Evolutionary conservation across 2,113 vertebrate species (phyloP).

Genomic region (Dicrurus megarhynchus): DNA sequence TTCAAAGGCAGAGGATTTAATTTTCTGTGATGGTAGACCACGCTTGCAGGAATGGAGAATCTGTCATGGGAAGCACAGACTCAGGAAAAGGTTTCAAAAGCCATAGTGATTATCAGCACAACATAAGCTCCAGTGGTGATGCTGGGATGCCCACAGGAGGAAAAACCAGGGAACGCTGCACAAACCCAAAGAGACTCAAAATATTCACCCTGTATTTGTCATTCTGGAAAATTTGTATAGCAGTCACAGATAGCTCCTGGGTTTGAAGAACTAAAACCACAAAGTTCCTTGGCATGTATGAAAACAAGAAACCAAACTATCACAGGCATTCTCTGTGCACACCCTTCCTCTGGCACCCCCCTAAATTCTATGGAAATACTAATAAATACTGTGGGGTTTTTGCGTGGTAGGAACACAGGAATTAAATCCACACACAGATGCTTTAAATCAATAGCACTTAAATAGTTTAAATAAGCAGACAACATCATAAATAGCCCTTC

Average conservation of each 20-base stretch:
- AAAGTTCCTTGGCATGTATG: neutral
- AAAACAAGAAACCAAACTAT: neutral
- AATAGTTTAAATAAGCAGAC: neutral
- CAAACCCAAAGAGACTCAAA: neutral
- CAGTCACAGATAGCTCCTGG: neutral
- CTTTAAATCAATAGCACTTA: neutral
- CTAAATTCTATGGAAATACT: neutral
- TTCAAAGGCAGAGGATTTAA: neutral
- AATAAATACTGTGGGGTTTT: neutral
- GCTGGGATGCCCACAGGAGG: neutral
- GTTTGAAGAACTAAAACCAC: neutral
- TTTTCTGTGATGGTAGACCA: neutral
- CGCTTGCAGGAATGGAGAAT: neutral
- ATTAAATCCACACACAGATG: neutral
- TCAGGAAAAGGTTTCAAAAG: neutral
- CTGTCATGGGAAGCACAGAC: neutral
- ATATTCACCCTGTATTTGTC: neutral
- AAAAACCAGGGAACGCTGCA: neutral
- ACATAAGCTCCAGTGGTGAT: neutral
- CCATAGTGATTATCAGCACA: neutral
- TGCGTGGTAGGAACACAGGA: neutral
- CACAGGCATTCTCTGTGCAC: neutral
- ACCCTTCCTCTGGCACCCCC: neutral
- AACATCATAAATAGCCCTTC: neutral
- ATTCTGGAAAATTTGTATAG: neutral